Base-by-base conservation (phyloP, 2,888 invertebrate species). In the Stenurella melanura region DNA sequence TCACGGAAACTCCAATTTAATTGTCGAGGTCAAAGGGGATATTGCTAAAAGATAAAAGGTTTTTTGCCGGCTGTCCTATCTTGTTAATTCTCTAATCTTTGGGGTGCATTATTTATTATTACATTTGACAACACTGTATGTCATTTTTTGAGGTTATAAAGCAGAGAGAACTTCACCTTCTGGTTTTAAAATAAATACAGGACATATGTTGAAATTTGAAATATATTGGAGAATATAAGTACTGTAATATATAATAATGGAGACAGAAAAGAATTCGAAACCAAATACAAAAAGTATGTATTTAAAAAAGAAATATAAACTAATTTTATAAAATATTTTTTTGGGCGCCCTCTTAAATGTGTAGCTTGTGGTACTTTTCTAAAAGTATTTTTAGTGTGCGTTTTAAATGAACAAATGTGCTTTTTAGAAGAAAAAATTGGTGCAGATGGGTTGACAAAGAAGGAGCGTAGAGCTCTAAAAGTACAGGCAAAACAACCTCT, bases 401-500 rank as follows among this genome's bases (percentile, higher is more conserved):
- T 50, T 50, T 50, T n/a, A 50, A n/a, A 15, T 50, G 42, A 50
- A 17, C 15, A 6, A 50, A n/a, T 58, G 18, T 58, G 58, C 18
- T 78, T 80, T 77, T 7, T 67, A 80, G 78, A 77, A 61, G 80
- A 77, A 60, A 80, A 80, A 68, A 61, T 75, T 58, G 77, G 75
- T 56, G 67, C 67, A 74, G 80, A 80, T 66, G 78, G 80, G 17
- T 80, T 87, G 67, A 85, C 85, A n/a, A 88, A 88, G 79, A 87
- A 88, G 66, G 87, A 87, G 79, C 81, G 87, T 19, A 84, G 87
- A 73, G 86, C 87, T 12, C 69, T 86, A 60, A 87, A 86, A 81
- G 85, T 87, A 9, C 83, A 83, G 66, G 82, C 83, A 34, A 87
- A 85, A 78, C 88, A 90, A 74, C 87, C 89, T 85, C 90, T 90